Percentiles rank a stretch among this genome's conserved stretches.
Evolutionary conservation across 2,113 vertebrate genomes (phyloP).

Genomic region (Alexandromys fortis): DNA sequence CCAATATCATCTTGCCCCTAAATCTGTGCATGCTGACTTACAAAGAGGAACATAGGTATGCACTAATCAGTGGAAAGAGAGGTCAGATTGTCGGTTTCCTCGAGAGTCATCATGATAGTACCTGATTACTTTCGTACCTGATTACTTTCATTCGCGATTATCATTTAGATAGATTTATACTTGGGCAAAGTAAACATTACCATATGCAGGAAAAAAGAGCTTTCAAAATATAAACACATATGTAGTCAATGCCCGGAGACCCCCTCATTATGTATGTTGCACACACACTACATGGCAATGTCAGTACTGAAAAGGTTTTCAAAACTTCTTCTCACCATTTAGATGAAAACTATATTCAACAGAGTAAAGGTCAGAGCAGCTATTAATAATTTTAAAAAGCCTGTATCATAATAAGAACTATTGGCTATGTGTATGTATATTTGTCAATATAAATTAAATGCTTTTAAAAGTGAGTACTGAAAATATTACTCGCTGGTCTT

Average conservation of each 20-base stretch:
- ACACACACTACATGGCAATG: not conserved
- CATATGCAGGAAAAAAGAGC: not conserved
- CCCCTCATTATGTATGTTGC: not conserved
- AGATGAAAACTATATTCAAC: conserved; percentile 2
- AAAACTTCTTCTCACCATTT: not conserved
- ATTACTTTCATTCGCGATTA: not conserved
- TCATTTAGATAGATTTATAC: not conserved
- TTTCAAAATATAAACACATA: not conserved
- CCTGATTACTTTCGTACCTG: not conserved
- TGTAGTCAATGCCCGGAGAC: not conserved
- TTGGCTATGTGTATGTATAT: not conserved
- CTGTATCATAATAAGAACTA: not conserved
- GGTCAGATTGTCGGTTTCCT: not conserved
- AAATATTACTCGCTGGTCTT: not conserved
- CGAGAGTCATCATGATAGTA: not conserved
- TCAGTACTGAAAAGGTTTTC: not conserved
- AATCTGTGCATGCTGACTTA: not conserved
- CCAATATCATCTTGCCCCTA: not conserved
- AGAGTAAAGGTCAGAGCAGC: not conserved
- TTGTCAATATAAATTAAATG: not conserved
- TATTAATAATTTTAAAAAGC: not conserved
- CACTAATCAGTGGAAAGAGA: not conserved
- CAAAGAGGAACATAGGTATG: not conserved
- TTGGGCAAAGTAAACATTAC: not conserved
- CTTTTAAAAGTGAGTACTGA: not conserved